These are phyloP conservation scores for Drosophila yakuba DNA, from an alignment of 1,140 invertebrate genomes.

Conservation along the genomic window DNA sequence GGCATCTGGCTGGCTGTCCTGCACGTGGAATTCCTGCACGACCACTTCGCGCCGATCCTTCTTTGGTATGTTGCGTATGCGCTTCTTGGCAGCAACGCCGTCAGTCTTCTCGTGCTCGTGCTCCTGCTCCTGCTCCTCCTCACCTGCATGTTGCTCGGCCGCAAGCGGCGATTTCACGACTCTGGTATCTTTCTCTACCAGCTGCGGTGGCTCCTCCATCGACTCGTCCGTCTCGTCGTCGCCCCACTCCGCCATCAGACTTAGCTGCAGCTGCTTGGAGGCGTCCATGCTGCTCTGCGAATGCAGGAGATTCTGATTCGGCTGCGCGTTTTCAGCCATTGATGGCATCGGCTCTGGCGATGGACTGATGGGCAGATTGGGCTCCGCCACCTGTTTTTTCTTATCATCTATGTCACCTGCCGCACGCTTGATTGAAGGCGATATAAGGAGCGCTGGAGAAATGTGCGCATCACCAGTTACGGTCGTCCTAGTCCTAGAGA, in stretches of 20 bases:
- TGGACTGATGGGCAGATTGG: background rate
- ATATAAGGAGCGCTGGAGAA: background rate
- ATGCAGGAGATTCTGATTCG: background rate
- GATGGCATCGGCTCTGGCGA: background rate
- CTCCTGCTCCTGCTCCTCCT: background rate
- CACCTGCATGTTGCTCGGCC: background rate
- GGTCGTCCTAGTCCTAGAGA: background rate
- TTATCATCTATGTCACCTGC: background rate
- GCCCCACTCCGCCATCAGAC: conserved; percentile 63
- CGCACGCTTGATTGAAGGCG: background rate
- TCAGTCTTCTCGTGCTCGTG: conserved; percentile 6
- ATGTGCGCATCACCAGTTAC: background rate
- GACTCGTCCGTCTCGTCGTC: conserved; percentile 61
- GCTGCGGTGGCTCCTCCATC: background rate
- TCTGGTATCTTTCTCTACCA: background rate
- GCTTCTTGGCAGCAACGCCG: conserved; percentile 22
- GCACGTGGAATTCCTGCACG: conserved; percentile 57
- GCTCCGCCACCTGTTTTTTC: background rate
- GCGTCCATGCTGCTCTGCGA: conserved; percentile 3
- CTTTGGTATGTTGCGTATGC: conserved; percentile 83
- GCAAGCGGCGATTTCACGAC: background rate
- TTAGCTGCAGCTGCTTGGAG: conserved; percentile 48
- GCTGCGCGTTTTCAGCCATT: background rate
- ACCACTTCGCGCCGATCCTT: conserved; percentile 75
- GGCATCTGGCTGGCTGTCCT: background rate